Evolutionary conservation across 2,113 vertebrate species (phyloP).

Genomic region (Poeciliopsis prolifica): DNA sequence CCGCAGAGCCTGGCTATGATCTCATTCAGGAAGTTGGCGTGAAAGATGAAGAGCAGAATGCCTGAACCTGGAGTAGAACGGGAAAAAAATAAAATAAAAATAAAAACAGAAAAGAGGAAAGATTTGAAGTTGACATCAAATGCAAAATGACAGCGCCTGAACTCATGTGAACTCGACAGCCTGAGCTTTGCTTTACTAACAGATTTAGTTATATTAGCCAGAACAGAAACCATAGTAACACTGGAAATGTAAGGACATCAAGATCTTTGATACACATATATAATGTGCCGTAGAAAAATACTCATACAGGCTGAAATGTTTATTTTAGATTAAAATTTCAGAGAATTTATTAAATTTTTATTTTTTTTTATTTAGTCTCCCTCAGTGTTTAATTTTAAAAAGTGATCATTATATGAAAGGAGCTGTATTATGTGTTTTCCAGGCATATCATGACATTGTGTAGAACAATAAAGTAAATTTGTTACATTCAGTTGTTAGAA

Average conservation of each 20-base stretch:
- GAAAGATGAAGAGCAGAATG: conserved; percentile 94
- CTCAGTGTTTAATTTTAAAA: too few species aligned
- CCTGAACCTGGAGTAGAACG: conserved; percentile 84
- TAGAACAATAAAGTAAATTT: too few species aligned
- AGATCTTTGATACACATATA: neutral
- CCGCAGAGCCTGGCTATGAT: conserved; percentile 91
- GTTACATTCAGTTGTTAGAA: too few species aligned
- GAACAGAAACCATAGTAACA: neutral
- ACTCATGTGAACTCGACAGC: neutral
- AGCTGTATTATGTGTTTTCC: too few species aligned
- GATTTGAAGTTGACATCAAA: neutral
- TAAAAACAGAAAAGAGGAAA: neutral
- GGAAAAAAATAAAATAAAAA: neutral
- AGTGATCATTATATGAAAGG: too few species aligned
- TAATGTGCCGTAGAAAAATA: neutral
- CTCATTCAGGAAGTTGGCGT: conserved; percentile 90
- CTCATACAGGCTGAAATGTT: neutral
- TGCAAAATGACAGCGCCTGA: neutral
- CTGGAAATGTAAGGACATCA: too few species aligned
- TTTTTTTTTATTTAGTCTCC: too few species aligned
- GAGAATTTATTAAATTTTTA: neutral
- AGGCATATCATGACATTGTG: too few species aligned
- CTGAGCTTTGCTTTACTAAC: neutral
- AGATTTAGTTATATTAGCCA: neutral
- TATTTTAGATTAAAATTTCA: neutral